Evolutionary conservation across 2,113 vertebrate genomes (phyloP).

Genomic region (Paralichthys olivaceus): DNA sequence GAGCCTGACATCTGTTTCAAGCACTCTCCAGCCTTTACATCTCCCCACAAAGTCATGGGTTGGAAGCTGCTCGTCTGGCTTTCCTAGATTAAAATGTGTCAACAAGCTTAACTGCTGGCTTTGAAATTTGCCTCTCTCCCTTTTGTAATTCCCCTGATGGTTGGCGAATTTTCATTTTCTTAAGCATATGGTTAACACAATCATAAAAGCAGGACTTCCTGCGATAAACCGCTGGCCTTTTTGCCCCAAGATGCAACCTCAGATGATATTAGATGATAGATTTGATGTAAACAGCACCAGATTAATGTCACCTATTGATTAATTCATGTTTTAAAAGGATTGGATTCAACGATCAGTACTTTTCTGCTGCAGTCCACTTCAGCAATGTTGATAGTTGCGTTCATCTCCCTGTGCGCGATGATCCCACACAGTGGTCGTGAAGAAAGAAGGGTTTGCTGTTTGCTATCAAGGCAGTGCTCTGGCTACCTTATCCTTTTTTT

Average conservation of each 20-base stretch:
- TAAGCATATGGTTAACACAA: conserved; percentile 65
- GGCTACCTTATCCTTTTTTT: conserved; percentile 63
- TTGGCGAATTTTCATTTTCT: conserved; percentile 72
- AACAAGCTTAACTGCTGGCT: conserved; percentile 77
- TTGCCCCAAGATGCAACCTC: conserved; percentile 9
- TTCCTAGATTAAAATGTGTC: conserved; percentile 80
- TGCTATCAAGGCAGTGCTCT: conserved; percentile 63
- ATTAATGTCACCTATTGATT: conserved; percentile 11
- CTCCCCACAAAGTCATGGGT: conserved; percentile 73
- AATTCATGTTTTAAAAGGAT: neutral
- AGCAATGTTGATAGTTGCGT: conserved; percentile 19
- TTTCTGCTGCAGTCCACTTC: neutral
- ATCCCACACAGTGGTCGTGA: conserved; percentile 46
- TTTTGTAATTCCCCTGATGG: conserved; percentile 69
- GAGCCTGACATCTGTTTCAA: conserved; percentile 78
- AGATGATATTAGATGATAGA: neutral
- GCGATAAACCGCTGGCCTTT: conserved; percentile 40
- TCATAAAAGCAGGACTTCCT: conserved; percentile 52
- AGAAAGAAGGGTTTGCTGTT: conserved; percentile 61
- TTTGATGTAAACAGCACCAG: conserved; percentile 13
- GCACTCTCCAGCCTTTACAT: conserved; percentile 77
- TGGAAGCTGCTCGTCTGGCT: conserved; percentile 72
- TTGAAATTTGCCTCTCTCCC: conserved; percentile 74
- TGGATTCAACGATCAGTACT: neutral
- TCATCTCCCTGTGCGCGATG: conserved; percentile 42